Evolutionary conservation across 2,888 invertebrate species (phyloP).

Genomic region (Halictus ligatus): DNA sequence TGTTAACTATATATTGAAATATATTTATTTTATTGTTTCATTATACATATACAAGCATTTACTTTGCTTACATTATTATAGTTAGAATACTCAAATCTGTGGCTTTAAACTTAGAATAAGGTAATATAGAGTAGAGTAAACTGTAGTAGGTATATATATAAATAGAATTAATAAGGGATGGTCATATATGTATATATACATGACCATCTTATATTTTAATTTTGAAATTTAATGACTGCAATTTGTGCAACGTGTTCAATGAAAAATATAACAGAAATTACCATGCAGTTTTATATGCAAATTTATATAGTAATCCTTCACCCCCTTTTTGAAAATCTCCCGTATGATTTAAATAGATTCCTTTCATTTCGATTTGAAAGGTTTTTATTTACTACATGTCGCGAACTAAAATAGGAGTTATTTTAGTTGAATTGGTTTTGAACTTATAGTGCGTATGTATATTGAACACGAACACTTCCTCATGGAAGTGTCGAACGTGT

Average conservation of each 20-base stretch:
- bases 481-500: no score
- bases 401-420: background rate
- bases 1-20: background rate
- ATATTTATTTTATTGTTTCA: conserved; percentile 36
- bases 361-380: background rate
- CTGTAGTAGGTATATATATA: conserved; percentile 7
- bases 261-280: conserved; percentile 24
- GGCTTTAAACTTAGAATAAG: conserved; percentile 42
- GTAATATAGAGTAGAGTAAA: conserved; percentile 19
- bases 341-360: background rate
- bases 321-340: background rate
- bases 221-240: conserved; percentile 27
- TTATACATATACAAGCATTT: conserved; percentile 22
- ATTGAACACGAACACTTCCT: no score
- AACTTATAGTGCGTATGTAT: background rate
- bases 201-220: conserved; percentile 33
- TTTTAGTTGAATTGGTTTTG: background rate
- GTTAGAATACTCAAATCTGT: conserved; percentile 40
- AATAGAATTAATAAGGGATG: conserved; percentile 34
- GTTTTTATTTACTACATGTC: background rate
- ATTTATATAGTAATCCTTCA: conserved; percentile 27
- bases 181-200: conserved; percentile 19
- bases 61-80: conserved; percentile 34
- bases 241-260: conserved; percentile 19
- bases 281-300: conserved; percentile 12